Conservation (phyloP, 2,888 invertebrate genomes). For the Deroplatys truncata region DNA sequence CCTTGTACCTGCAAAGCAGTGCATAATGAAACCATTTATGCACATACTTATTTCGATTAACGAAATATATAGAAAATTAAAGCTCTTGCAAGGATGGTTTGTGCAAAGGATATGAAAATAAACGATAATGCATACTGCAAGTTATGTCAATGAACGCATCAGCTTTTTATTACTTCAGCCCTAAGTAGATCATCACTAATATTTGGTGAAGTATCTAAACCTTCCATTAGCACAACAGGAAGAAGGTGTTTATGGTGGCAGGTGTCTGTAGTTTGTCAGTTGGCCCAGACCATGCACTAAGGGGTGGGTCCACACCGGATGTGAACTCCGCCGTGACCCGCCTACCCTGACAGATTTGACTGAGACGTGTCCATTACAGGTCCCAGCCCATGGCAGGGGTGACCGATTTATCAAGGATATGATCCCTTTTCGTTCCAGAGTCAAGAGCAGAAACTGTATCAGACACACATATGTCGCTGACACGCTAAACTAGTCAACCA, state of each 20-base stretch:
- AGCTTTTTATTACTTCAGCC: too few relatives aligned
- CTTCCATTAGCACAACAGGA: not conserved
- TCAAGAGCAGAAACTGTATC: not conserved
- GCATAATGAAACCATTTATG: too few relatives aligned
- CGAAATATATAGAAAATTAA: too few relatives aligned
- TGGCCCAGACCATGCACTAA: not conserved
- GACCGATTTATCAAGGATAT: not conserved
- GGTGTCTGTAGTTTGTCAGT: not conserved
- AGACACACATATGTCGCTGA: not conserved
- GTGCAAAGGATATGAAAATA: too few relatives aligned
- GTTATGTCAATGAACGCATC: too few relatives aligned
- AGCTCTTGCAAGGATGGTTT: too few relatives aligned
- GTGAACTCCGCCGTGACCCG: not conserved
- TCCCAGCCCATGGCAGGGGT: not conserved
- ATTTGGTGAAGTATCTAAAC: too few relatives aligned
- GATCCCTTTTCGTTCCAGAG: not conserved
- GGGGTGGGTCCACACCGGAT: not conserved
- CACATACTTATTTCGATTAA: too few relatives aligned
- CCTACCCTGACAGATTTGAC: not conserved
- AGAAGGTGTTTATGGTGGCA: not conserved
- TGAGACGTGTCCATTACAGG: slow-evolving; percentile 1
- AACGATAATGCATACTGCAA: too few relatives aligned
- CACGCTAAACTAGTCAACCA: not conserved
- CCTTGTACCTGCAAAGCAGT: too few relatives aligned
- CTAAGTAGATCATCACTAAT: too few relatives aligned